These are phyloP conservation scores for Coenobita brevimanus DNA, from an alignment of 1,140 invertebrate species.

Conservation along the genomic window DNA sequence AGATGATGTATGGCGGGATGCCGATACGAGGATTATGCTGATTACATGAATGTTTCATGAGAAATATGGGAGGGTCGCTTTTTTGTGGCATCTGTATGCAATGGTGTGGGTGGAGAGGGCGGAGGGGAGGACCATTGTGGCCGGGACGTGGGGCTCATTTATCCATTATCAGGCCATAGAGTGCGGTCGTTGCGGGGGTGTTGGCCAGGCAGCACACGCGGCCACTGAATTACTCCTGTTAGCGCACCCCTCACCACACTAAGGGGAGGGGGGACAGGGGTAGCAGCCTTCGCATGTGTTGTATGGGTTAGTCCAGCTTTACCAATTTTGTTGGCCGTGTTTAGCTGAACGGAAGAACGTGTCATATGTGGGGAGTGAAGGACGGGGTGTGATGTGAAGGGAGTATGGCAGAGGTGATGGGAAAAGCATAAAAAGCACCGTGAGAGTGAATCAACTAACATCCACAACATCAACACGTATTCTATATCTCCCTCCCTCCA, in stretches of 20 bases:
- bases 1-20: slow-evolving; percentile 38
- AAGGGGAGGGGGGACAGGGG: neutral
- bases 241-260: too few species aligned
- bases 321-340: too few species aligned
- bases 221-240: slow-evolving; percentile 37
- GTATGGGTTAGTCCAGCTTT: too few species aligned
- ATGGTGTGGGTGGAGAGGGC: slow-evolving; percentile 59
- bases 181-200: slow-evolving; percentile 12
- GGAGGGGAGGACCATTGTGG: slow-evolving; percentile 39
- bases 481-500: neutral
- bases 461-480: too few species aligned
- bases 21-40: slow-evolving; percentile 58
- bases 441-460: too few species aligned
- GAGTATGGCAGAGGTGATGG: too few species aligned
- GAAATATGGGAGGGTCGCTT: slow-evolving; percentile 38
- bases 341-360: too few species aligned
- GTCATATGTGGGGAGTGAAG: too few species aligned
- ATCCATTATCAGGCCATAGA: slow-evolving; percentile 55
- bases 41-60: slow-evolving; percentile 66
- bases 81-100: slow-evolving; percentile 64
- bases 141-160: slow-evolving; percentile 50
- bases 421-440: too few species aligned
- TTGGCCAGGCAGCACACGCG: neutral
- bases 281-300: too few species aligned
- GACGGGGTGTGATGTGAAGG: too few species aligned